Conservation (phyloP, 2,113 vertebrate species). For the Dryoscopus gambensis region DNA sequence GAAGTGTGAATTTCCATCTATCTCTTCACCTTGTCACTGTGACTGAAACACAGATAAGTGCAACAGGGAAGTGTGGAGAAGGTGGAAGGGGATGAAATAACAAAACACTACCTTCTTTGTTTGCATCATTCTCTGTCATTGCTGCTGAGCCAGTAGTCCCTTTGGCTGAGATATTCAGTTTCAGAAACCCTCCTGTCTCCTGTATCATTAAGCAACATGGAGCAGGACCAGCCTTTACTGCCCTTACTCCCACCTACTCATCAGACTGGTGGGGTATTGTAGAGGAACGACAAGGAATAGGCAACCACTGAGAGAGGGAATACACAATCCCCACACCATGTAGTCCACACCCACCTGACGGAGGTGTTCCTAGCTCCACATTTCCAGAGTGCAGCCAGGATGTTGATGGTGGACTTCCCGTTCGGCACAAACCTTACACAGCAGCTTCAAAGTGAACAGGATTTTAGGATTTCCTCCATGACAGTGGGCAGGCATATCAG, state of each 20-base stretch:
- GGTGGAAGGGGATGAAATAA: not conserved
- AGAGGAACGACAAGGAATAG: not conserved
- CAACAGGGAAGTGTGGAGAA: not conserved
- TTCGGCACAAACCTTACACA: not conserved
- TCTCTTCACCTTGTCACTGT: not conserved
- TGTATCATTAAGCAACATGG: not conserved
- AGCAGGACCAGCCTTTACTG: not conserved
- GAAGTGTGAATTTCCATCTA: not conserved
- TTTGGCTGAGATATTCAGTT: not conserved
- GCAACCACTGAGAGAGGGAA: not conserved
- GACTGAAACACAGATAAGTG: not conserved
- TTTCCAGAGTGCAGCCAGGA: not conserved
- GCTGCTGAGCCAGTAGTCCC: not conserved
- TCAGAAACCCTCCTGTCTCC: not conserved
- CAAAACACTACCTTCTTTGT: not conserved
- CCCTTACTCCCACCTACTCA: not conserved
- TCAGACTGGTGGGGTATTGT: not conserved
- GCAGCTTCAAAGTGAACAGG: not conserved
- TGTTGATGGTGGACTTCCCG: not conserved
- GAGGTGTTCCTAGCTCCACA: no score
- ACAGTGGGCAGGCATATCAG: not conserved
- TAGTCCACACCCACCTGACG: not conserved
- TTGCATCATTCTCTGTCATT: not conserved
- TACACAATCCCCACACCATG: accelerated
- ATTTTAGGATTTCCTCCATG: not conserved